phyloP scores from a whole-genome alignment of 2,888 invertebrate species.

The Napeogenes inachia region DNA sequence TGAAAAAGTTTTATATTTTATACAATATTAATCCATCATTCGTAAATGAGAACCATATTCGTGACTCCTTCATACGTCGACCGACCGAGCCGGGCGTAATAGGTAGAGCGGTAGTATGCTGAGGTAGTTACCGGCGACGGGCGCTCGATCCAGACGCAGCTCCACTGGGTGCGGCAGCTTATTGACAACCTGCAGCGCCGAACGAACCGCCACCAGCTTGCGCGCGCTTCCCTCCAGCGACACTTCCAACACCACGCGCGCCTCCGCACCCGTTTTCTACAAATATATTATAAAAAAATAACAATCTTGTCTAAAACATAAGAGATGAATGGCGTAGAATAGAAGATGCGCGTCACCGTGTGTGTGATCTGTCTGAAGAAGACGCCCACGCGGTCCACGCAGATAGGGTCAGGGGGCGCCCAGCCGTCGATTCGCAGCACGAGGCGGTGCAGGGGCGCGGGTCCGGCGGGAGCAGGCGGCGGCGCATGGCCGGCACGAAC shows the following conservation, averaged over 20 bases:
- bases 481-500: slow-evolving; percentile 79
- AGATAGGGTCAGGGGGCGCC: slow-evolving; percentile 90
- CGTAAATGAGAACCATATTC: no score
- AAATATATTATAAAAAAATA: neutral
- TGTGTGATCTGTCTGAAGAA: slow-evolving; percentile 85
- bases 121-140: slow-evolving; percentile 40
- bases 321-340: neutral
- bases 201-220: slow-evolving; percentile 94
- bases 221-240: slow-evolving; percentile 94
- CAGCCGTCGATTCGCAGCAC: slow-evolving; percentile 94
- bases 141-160: slow-evolving; percentile 60
- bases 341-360: slow-evolving; percentile 35
- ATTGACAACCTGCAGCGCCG: slow-evolving; percentile 90
- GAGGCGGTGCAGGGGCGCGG: slow-evolving; percentile 91
- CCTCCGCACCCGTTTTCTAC: slow-evolving; percentile 71
- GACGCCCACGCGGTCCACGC: slow-evolving; percentile 96
- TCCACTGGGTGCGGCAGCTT: slow-evolving; percentile 82
- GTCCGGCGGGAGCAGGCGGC: slow-evolving; percentile 80
- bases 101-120: slow-evolving; percentile 11
- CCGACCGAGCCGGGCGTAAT: no score
- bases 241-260: slow-evolving; percentile 93
- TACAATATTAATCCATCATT: no score
- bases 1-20: no score
- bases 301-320: no score
- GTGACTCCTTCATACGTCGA: no score